Base-by-base conservation (phyloP, 2,888 invertebrate genomes). In the Cartodere bifasciata region DNA sequence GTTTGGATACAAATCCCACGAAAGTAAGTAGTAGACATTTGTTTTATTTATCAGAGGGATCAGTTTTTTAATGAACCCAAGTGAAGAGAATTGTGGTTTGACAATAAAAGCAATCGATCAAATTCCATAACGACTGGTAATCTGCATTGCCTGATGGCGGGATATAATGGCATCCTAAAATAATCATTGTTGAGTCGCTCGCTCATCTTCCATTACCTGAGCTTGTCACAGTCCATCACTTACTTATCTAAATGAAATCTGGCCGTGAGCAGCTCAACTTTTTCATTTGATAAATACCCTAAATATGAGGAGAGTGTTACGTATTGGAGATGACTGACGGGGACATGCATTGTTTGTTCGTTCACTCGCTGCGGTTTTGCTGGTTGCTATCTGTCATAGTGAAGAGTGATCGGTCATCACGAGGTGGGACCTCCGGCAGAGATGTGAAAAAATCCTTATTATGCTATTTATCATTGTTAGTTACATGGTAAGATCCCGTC, bases 361-460 rank as follows among this genome's bases (percentile, higher is more conserved):
- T n/a, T n/a, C n/a, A n/a, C n/a, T n/a, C n/a, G n/a, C n/a, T n/a
- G n/a, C n/a, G n/a, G n/a, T n/a, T n/a, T n/a, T n/a, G n/a, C n/a
- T n/a, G n/a, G n/a, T n/a, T 51, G 55, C 53, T 53, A 56, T 58
- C 52, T 58, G 56, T 58, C 58, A 56, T 48, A 48, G 54, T 55
- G 54, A 55, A 53, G 55, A 56, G 56, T 52, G 54, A 58, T 58
- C 55, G 56, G 54, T 58, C 56, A 56, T 54, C 52, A 44, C 44
- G n/a, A n/a, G 32, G 37, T 37, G 39, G 41, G 53, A 55, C 54
- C 54, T 53, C 55, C 54, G 50, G 49, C 39, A 23, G 24, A 33
- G 29, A 30, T n/a, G n/a, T n/a, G n/a, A n/a, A n/a, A n/a, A n/a
- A n/a, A n/a, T n/a, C n/a, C n/a, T n/a, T n/a, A n/a, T n/a, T n/a